Conservation (phyloP, 2,113 vertebrate species). For the Thunnus thynnus region DNA sequence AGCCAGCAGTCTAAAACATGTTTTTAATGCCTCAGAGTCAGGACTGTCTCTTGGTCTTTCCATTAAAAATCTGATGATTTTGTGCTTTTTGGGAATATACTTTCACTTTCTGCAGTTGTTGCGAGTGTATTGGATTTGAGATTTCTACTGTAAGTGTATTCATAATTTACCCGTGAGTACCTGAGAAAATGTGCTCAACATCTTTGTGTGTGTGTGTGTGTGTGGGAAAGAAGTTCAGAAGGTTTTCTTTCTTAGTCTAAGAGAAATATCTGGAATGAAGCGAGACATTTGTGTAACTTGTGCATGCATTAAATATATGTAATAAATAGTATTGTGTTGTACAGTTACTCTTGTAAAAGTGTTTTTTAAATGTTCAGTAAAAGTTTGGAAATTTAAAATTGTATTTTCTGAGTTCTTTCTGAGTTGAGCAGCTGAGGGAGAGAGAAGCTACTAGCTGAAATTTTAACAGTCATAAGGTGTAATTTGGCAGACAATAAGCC, state of each 20-base stretch:
- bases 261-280: conserved; percentile 7
- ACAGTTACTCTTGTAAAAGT: conserved; percentile 9
- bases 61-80: conserved; percentile 51
- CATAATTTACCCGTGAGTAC: conserved; percentile 64
- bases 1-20: conserved; percentile 69
- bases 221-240: conserved; percentile 13
- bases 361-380: conserved; percentile 28
- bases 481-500: conserved; percentile 32
- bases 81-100: conserved; percentile 52
- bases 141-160: conserved; percentile 64
- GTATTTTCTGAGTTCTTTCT: conserved; percentile 1
- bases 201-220: conserved; percentile 26
- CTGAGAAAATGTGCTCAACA: conserved; percentile 25
- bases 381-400: conserved; percentile 16
- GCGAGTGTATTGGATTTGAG: conserved; percentile 61
- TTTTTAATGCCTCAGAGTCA: conserved; percentile 69
- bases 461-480: conserved; percentile 31
- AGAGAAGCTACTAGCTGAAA: background rate
- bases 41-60: conserved; percentile 41
- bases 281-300: conserved; percentile 1
- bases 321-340: background rate
- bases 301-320: conserved; percentile 30
- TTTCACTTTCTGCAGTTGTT: conserved; percentile 51
- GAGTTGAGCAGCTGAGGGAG: background rate
- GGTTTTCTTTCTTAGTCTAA: conserved; percentile 6